Evolutionary conservation across 2,797 vertebrate genomes (phyloP), one percentile per base, ranked within the genome.

Genomic region (Pseudotriccus pelzelni): DNA sequence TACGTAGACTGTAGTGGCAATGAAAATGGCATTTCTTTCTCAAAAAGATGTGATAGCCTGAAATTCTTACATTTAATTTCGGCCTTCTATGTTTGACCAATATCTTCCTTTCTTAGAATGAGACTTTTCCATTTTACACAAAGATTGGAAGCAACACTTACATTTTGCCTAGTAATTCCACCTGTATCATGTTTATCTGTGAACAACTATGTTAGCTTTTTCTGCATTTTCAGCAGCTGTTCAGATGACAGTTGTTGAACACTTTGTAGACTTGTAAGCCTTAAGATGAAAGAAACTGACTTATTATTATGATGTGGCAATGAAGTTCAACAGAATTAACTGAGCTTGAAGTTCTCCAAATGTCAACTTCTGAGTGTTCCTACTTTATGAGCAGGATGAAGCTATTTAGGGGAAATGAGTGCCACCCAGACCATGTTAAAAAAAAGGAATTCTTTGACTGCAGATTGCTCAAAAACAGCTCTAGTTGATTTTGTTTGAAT

Each of bases 21-120:
- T 39, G 39, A 39, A 39, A 39, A 39, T 39, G 39, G 12, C 12
- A 39, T 39, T 39, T 39, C 39, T 76, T 62, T 73, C 55, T 39
- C 24, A 46, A 28, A 79, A 76, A 55, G 8, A 20, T 16, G 1
- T 11, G 36, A 47, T 23, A 10, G 21, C 53, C 44, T 43, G 28
- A 83, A 77, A 52, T 66, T 85, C 9, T 53, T 49, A 7, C 7
- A 49, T 41, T 81, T n/a, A 56, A 70, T 81, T 68, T 49, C 50
- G 63, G 2, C 8, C 6, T 62, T 66, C 5, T 64, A 22, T 1
- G 5, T 86, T 63, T 81, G 41, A 84, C 12, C 2, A 0, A 0
- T 56, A 10, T 12, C 6, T 70, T 74, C 12, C 11, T 85, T 73
- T 39, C 7, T 55, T 22, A 44, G 16, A 47, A 80, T 58, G 23